Evolutionary conservation across 2,113 vertebrate genomes (phyloP).

Genomic region (Rhinopomastus cyanomelas): DNA sequence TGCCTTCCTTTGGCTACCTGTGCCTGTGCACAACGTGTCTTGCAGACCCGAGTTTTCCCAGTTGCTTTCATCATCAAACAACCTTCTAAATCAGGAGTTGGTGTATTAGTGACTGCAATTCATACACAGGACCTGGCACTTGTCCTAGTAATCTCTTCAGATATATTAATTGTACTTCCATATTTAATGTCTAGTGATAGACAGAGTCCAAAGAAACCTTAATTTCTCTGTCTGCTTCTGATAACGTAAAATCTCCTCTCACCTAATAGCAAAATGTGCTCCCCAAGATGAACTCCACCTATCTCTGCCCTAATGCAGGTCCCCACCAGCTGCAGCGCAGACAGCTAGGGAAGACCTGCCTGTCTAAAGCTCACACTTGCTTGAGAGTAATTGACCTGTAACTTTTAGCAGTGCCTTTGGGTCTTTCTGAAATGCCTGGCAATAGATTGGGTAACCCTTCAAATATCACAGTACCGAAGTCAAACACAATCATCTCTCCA

Average conservation of each 20-base stretch:
- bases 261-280: neutral
- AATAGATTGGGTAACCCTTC: accelerated
- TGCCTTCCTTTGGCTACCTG: neutral
- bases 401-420: neutral
- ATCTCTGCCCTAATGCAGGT: neutral
- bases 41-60: neutral
- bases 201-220: neutral
- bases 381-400: neutral
- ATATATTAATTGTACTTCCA: neutral
- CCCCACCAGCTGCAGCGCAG: neutral
- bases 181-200: neutral
- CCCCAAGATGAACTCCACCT: accelerated
- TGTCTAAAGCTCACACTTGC: neutral
- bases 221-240: neutral
- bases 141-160: neutral
- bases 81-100: neutral
- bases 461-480: neutral
- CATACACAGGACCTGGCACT: neutral
- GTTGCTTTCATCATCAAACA: neutral
- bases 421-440: neutral
- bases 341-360: neutral
- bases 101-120: neutral
- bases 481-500: neutral
- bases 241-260: neutral
- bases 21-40: accelerated